Conservation (phyloP, 2,797 vertebrate species). For the Carcharodon carcharias region DNA sequence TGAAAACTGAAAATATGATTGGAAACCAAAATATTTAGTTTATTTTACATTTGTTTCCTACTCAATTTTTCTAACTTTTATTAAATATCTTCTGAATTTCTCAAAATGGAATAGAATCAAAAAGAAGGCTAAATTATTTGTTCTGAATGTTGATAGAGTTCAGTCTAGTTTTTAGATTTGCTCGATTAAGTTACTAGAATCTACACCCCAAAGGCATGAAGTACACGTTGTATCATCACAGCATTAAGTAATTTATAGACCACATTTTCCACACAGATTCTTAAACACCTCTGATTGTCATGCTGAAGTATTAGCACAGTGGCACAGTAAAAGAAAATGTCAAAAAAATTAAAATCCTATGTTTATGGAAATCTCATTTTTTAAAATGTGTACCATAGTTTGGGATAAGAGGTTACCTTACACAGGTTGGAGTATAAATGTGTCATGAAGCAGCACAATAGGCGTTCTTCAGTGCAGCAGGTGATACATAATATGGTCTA, state of each 20-base stretch:
- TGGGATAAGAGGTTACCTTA: neutral
- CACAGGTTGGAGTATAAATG: neutral
- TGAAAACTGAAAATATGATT: conserved; percentile 25
- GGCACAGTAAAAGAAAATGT: conserved; percentile 16
- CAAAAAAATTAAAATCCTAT: neutral
- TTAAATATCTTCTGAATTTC: neutral
- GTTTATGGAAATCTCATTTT: neutral
- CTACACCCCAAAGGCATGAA: neutral
- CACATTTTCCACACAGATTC: conserved; percentile 3
- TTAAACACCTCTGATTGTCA: conserved; percentile 18
- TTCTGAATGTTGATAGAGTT: neutral
- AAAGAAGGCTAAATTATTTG: neutral
- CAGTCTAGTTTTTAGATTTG: conserved; percentile 17
- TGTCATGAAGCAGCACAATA: conserved; percentile 11
- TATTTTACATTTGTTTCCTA: neutral
- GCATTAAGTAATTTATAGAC: neutral
- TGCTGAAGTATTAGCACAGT: neutral
- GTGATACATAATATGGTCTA: conserved; percentile 9
- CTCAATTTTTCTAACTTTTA: conserved; percentile 6
- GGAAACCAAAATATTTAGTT: neutral
- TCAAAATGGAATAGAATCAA: conserved; percentile 10
- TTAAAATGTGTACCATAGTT: neutral
- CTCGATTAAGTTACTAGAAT: neutral
- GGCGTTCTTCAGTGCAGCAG: neutral
- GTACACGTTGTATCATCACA: neutral